Percentiles rank a stretch among this genome's conserved stretches.
Conservation (phyloP, 64 coral and sea anemone species). For the Actinia equina region DNA sequence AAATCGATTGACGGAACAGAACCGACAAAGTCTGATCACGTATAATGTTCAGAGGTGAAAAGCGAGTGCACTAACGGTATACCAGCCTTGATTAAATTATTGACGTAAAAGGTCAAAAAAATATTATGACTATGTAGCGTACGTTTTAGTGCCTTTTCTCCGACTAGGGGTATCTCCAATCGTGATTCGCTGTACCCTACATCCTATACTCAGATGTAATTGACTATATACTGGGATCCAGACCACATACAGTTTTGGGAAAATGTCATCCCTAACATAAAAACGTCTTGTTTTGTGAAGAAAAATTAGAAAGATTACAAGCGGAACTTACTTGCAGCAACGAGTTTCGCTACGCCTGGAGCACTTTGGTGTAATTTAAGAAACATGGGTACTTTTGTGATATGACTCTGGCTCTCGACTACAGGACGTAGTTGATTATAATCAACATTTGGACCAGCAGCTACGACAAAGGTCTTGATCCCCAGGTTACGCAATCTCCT, state of each 20-base stretch:
- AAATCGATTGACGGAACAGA: not conserved
- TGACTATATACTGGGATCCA: too few relatives aligned
- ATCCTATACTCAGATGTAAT: too few relatives aligned
- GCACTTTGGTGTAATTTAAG: not conserved
- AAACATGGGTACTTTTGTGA: constrained; percentile 36
- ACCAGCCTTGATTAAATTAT: too few relatives aligned
- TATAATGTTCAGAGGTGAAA: not conserved
- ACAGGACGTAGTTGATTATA: constrained; percentile 33
- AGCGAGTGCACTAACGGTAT: too few relatives aligned
- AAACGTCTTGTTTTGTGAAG: not conserved
- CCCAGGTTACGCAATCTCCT: not conserved
- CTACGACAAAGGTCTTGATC: constrained; percentile 25
- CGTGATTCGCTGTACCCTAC: too few relatives aligned
- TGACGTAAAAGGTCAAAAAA: too few relatives aligned
- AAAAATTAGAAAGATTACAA: not conserved
- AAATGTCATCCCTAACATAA: not conserved
- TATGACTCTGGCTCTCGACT: constrained; percentile 32
- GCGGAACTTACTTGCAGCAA: constrained; percentile 9
- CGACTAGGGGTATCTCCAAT: too few relatives aligned
- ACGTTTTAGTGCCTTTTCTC: too few relatives aligned
- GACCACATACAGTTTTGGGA: too few relatives aligned
- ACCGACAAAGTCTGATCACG: too few relatives aligned
- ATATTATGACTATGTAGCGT: too few relatives aligned
- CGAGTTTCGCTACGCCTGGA: not conserved
- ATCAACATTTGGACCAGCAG: constrained; percentile 21